Evolutionary conservation across 2,888 invertebrate species (phyloP), one percentile per base, ranked within the genome.

Genomic region (Mayetiola destructor): DNA sequence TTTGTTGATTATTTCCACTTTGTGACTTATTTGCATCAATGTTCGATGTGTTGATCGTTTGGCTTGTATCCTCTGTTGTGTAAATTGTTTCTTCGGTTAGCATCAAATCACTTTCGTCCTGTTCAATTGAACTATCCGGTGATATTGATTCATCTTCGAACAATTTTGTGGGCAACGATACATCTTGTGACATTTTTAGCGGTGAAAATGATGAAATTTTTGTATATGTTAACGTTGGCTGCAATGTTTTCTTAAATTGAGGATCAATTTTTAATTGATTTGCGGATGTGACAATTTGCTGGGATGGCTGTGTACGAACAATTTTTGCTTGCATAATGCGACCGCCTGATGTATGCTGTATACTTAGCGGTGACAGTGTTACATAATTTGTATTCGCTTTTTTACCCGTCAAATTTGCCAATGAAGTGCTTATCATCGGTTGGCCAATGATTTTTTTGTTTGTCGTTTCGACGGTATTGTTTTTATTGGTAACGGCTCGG

Each of bases 101-200:
- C 56, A 56, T 55, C 18, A 55, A 20, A 39, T 60, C 60, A 9
- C 48, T 27, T 42, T 73, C 72, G 59, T 74, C 73, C 32, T 73
- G 72, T 59, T 69, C 71, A 58, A 69, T 69, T 1, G 71, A 69
- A 63, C 69, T 73, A 58, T 80, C 80, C 0, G 81, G 80, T 0
- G 81, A 80, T 1, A 79, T 77, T 0, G 77, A 79, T 61, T 81
- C 81, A 62, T 82, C 81, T 67, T 82, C 81, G 65, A 82, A 81
- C 64, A 81, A 81, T 66, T 81, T 81, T 8, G 80, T 80, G 1
- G 82, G 81, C 18, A 81, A 69, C 9, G 76, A 77, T 59, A 72
- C 78, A 64, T 79, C 81, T 63, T 79, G 78, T 37, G 67, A 60
- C 8, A 78, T 76, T 0, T 78, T 74, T 48, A 80, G 70, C 61